phyloP scores from a whole-genome alignment of 1,140 invertebrate species.

The Centruroides sculpturatus region DNA sequence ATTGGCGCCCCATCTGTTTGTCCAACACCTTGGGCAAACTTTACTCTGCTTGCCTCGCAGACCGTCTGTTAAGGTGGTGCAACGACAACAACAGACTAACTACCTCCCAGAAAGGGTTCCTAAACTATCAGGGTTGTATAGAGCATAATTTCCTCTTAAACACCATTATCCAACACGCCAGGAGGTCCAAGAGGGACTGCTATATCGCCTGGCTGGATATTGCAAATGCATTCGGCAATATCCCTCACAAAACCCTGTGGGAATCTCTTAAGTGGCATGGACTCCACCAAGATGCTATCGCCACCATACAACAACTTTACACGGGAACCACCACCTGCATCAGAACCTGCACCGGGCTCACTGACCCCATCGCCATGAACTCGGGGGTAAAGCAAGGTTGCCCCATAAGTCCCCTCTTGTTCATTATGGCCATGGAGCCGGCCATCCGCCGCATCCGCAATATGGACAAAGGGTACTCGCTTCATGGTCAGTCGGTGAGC shows the following conservation, averaged over 20 bases:
- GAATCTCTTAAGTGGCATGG: too few species aligned
- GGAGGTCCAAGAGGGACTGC: conserved; percentile 1
- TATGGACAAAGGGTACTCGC: neutral
- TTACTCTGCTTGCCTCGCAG: neutral
- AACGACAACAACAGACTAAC: conserved; percentile 3
- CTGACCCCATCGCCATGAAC: neutral
- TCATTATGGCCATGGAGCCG: too few species aligned
- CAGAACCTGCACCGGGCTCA: neutral
- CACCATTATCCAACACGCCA: conserved; percentile 17
- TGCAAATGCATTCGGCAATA: too few species aligned
- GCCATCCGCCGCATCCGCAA: neutral
- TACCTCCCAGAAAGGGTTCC: conserved; percentile 23
- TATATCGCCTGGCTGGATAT: too few species aligned
- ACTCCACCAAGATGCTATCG: conserved; percentile 25
- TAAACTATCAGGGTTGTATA: conserved; percentile 23
- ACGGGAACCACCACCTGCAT: neutral
- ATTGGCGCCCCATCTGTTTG: conserved; percentile 1
- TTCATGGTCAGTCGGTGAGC: rapidly evolving
- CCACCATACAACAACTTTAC: conserved; percentile 22
- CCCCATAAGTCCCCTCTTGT: too few species aligned
- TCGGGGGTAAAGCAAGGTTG: too few species aligned
- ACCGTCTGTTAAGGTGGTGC: conserved; percentile 8
- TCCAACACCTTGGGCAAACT: neutral
- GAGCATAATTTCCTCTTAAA: conserved; percentile 28
- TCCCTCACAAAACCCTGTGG: too few species aligned